phyloP scores from a whole-genome alignment of 2,888 invertebrate genomes.

The Eupithecia centaureata region DNA sequence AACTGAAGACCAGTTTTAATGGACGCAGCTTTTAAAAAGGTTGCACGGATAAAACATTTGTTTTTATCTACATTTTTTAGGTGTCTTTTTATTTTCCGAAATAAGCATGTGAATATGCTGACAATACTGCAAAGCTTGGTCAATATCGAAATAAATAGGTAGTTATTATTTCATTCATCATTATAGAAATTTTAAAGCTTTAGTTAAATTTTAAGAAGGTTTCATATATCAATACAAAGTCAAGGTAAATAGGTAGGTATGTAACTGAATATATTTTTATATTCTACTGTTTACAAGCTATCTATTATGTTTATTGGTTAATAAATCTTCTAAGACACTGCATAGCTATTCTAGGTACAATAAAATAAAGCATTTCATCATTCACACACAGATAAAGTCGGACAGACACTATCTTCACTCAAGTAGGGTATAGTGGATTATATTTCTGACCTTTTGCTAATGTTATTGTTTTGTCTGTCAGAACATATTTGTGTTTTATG shows the following conservation, averaged over 20 bases:
- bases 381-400: neutral
- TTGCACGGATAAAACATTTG: neutral
- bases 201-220: neutral
- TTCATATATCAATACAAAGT: neutral
- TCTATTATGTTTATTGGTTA: conserved; percentile 6
- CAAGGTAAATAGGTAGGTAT: neutral
- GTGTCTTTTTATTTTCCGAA: neutral
- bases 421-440: conserved; percentile 4
- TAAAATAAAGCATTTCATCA: conserved; percentile 5
- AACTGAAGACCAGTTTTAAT: neutral
- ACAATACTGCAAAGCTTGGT: neutral
- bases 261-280: conserved; percentile 2
- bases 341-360: conserved; percentile 3
- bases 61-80: neutral
- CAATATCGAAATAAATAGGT: neutral
- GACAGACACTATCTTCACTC: conserved; percentile 1
- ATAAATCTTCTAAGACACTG: neutral
- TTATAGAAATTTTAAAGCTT: neutral
- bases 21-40: neutral
- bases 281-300: neutral
- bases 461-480: neutral
- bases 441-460: neutral
- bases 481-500: neutral
- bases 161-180: too few relatives aligned
- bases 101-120: neutral